A percentile compares a stretch with the other conserved stretches of the same genome.
Evolutionary conservation across 2,888 invertebrate genomes (phyloP).

Genomic region (Spodoptera exigua): DNA sequence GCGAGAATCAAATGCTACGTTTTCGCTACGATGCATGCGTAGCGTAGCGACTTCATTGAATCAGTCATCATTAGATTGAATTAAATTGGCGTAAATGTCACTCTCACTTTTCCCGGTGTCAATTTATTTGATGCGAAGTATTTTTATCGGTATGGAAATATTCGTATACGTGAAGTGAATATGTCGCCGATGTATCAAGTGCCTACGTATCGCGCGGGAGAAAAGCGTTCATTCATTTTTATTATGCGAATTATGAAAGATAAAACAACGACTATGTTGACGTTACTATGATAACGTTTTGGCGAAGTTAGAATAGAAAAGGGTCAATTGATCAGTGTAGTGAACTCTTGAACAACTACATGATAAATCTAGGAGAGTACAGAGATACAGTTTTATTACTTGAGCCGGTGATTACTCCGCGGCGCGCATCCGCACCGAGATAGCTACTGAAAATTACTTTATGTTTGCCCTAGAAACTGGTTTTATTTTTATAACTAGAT

Average conservation of each 20-base stretch:
- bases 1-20: slow-evolving; percentile 35
- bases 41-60: slow-evolving; percentile 27
- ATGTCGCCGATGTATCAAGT: too few relatives aligned
- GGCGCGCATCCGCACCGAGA: slow-evolving; percentile 31
- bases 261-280: slow-evolving; percentile 2
- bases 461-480: slow-evolving; percentile 21
- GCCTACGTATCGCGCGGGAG: not conserved
- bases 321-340: slow-evolving; percentile 1
- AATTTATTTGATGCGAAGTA: slow-evolving; percentile 3
- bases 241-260: too few relatives aligned
- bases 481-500: slow-evolving; percentile 6
- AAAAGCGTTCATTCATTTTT: not conserved
- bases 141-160: not conserved
- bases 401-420: slow-evolving; percentile 43
- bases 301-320: too few relatives aligned
- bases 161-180: too few relatives aligned
- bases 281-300: too few relatives aligned
- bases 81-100: slow-evolving; percentile 4
- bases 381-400: slow-evolving; percentile 53
- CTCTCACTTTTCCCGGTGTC: not conserved
- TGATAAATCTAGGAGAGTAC: slow-evolving; percentile 45
- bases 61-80: slow-evolving; percentile 16
- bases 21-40: slow-evolving; percentile 20
- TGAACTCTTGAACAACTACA: slow-evolving; percentile 13
- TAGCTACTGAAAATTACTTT: slow-evolving; percentile 32